These are phyloP conservation scores for Napeogenes inachia DNA, from an alignment of 2,888 invertebrate genomes.

Conservation along the genomic window DNA sequence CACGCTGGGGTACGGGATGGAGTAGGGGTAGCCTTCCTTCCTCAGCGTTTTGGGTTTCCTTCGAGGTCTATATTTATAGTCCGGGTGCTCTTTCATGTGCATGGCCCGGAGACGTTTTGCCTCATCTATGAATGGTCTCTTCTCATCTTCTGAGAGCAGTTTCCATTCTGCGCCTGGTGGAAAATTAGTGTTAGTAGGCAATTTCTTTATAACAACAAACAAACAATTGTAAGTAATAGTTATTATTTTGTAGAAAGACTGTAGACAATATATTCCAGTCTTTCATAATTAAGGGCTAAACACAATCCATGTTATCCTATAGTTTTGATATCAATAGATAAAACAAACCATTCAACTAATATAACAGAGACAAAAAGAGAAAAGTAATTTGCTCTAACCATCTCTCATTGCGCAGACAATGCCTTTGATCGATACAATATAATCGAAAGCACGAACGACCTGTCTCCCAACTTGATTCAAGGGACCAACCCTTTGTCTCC, in stretches of 20 bases:
- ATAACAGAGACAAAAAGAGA: constrained; percentile 55
- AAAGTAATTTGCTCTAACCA: constrained; percentile 76
- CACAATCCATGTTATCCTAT: background rate
- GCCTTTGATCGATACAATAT: constrained; percentile 74
- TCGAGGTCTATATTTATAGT: constrained; percentile 94
- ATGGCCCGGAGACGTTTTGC: constrained; percentile 94
- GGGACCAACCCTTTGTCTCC: constrained; percentile 76
- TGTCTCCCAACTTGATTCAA: constrained; percentile 73
- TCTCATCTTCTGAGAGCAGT: constrained; percentile 93
- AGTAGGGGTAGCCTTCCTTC: constrained; percentile 94
- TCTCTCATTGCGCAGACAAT: constrained; percentile 70
- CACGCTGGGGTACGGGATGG: constrained; percentile 93
- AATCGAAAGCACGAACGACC: constrained; percentile 73
- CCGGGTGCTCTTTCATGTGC: constrained; percentile 97
- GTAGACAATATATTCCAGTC: too few relatives aligned
- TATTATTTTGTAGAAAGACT: background rate
- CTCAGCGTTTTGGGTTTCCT: constrained; percentile 92
- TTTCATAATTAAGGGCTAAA: too few relatives aligned
- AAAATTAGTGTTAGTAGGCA: background rate
- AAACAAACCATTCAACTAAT: constrained; percentile 35
- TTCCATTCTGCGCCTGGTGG: constrained; percentile 95
- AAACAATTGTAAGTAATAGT: too few relatives aligned
- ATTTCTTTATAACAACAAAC: background rate
- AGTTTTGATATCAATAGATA: constrained; percentile 13
- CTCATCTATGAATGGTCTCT: constrained; percentile 98